A percentile compares a stretch with the other conserved stretches of the same genome.
These are phyloP conservation scores for Psittacula echo DNA, from an alignment of 2,797 vertebrate species.

Conservation along the genomic window DNA sequence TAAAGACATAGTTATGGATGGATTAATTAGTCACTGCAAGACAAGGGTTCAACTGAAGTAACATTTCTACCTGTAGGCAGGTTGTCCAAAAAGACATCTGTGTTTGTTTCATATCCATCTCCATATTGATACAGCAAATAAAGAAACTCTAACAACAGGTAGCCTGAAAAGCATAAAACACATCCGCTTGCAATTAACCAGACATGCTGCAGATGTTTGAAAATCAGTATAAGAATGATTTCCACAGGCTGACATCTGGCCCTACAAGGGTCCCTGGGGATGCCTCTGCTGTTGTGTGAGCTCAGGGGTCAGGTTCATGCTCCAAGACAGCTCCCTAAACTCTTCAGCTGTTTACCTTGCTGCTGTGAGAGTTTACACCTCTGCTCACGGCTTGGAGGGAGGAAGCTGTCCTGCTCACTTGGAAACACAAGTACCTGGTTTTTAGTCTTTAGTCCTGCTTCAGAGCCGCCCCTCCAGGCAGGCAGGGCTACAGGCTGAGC, in stretches of 20 bases:
- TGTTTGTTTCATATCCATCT: background rate
- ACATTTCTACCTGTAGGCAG: too few species aligned
- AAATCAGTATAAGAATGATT: constrained; percentile 13
- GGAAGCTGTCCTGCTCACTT: background rate
- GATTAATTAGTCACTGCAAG: too few species aligned
- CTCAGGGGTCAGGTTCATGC: background rate
- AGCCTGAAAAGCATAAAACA: background rate
- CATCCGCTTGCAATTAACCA: background rate
- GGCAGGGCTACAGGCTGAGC: background rate
- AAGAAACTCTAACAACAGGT: background rate
- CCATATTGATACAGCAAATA: background rate
- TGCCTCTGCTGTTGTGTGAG: background rate
- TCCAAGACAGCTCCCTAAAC: background rate
- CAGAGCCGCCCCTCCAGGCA: background rate
- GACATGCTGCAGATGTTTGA: background rate
- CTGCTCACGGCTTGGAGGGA: background rate
- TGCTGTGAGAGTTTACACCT: background rate
- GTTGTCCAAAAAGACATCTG: too few species aligned
- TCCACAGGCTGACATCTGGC: background rate
- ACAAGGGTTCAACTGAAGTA: too few species aligned
- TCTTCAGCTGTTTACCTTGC: background rate
- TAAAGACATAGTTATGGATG: background rate
- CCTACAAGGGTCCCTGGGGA: background rate
- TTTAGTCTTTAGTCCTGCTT: background rate
- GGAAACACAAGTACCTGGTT: background rate